Evolutionary conservation across 1,140 invertebrate genomes (phyloP).

Genomic region (Bombyx mandarina): DNA sequence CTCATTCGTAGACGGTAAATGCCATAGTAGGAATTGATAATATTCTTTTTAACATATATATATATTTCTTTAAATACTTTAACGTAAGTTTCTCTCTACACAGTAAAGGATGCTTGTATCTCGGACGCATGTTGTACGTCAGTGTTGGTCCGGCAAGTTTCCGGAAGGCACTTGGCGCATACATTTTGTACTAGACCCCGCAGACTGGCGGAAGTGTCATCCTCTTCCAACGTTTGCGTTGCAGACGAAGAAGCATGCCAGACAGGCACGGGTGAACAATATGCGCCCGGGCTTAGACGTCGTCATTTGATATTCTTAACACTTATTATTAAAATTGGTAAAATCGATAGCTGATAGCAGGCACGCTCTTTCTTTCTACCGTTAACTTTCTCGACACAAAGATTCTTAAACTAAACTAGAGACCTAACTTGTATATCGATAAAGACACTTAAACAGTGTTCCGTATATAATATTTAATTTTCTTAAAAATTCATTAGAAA

Average conservation of each 20-base stretch:
- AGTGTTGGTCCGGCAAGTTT: no score
- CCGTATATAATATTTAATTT: slow-evolving; percentile 43
- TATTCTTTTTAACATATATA: slow-evolving; percentile 26
- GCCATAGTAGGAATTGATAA: slow-evolving; percentile 67
- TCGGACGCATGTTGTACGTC: no score
- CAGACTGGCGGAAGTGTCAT: no score
- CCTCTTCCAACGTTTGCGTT: no score
- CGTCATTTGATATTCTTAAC: slow-evolving; percentile 15
- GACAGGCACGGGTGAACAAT: no score
- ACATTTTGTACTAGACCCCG: no score
- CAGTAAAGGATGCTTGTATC: slow-evolving; percentile 18
- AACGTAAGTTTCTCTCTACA: slow-evolving; percentile 30
- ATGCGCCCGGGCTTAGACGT: slow-evolving; percentile 10
- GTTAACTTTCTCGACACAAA: slow-evolving; percentile 26
- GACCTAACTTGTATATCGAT: slow-evolving; percentile 53
- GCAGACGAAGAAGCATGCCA: no score
- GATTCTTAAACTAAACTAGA: slow-evolving; percentile 36
- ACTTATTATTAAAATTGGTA: slow-evolving; percentile 40
- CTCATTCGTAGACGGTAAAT: slow-evolving; percentile 65
- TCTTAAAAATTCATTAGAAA: slow-evolving; percentile 62
- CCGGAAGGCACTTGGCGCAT: no score
- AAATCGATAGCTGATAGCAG: slow-evolving; percentile 44
- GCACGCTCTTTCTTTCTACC: slow-evolving; percentile 43
- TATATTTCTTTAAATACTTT: slow-evolving; percentile 42
- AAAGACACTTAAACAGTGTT: slow-evolving; percentile 61